Percentiles rank a stretch among this genome's conserved stretches.
phyloP scores from a whole-genome alignment of 1,140 invertebrate genomes.

The Brachionus manjavacas region DNA sequence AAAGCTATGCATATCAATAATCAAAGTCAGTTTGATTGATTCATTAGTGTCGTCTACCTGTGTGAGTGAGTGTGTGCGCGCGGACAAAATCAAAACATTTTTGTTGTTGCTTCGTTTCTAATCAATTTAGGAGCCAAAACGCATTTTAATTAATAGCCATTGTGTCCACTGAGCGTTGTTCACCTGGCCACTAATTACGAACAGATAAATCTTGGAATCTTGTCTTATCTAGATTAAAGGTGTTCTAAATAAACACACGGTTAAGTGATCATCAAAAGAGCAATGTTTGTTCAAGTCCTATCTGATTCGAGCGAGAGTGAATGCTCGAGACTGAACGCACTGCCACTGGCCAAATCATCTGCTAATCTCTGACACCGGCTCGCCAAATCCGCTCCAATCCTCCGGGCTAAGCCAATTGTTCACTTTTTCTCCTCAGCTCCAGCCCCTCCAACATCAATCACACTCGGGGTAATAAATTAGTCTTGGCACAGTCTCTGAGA shows the following conservation, averaged over 20 bases:
- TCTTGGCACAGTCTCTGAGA: neutral
- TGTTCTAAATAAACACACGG: constrained; percentile 21
- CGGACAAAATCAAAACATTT: neutral
- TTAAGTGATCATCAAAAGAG: constrained; percentile 21
- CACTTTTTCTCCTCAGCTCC: neutral
- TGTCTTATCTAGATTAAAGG: neutral
- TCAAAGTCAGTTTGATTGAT: constrained; percentile 3
- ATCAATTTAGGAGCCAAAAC: neutral
- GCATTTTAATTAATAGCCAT: neutral
- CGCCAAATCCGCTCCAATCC: neutral
- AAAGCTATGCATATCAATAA: neutral
- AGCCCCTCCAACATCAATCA: too few species aligned
- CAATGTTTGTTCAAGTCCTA: neutral
- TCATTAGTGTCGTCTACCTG: neutral
- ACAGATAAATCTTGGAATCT: neutral
- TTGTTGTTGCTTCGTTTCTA: neutral
- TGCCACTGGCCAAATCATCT: neutral
- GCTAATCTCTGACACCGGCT: neutral
- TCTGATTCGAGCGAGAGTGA: neutral
- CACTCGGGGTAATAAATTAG: too few species aligned
- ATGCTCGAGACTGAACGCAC: neutral
- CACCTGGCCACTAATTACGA: neutral
- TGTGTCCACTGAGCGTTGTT: neutral
- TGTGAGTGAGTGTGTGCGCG: neutral
- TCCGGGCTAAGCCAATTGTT: neutral